Evolutionary conservation across 2,888 invertebrate species (phyloP).

Genomic region (Meta bourneti): DNA sequence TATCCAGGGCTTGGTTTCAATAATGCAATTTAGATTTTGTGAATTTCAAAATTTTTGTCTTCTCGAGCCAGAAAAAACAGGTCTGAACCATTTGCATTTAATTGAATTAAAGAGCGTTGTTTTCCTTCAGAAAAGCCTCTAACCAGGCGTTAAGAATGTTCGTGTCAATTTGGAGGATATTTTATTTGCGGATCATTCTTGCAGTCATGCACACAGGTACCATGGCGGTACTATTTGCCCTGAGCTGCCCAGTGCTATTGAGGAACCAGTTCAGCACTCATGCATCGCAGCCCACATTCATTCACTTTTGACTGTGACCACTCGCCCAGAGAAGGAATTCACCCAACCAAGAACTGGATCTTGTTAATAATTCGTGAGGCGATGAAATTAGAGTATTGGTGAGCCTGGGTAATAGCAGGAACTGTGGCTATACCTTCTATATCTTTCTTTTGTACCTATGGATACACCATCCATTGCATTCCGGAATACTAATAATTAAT

Average conservation of each 20-base stretch:
- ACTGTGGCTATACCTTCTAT: not conserved
- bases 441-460: not conserved
- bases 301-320: slow-evolving; percentile 15
- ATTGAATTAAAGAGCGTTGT: not conserved
- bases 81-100: too few relatives aligned
- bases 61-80: too few relatives aligned
- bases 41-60: too few relatives aligned
- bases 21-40: too few relatives aligned
- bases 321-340: slow-evolving; percentile 17
- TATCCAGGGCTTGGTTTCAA: too few relatives aligned
- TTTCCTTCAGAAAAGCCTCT: slow-evolving; percentile 12
- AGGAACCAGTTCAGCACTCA: slow-evolving; percentile 53
- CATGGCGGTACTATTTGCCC: slow-evolving; percentile 13
- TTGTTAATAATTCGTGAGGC: slow-evolving; percentile 69
- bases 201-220: slow-evolving; percentile 14
- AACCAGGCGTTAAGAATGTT: slow-evolving; percentile 15
- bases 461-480: not conserved
- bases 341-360: slow-evolving; percentile 37
- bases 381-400: slow-evolving; percentile 48
- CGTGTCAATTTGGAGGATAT: not conserved
- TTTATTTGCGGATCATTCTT: slow-evolving; percentile 9
- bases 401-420: slow-evolving; percentile 12
- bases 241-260: slow-evolving; percentile 13
- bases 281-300: slow-evolving; percentile 26
- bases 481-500: not conserved